Percentiles rank a stretch among this genome's conserved stretches.
Conservation (phyloP, 2,888 invertebrate genomes). For the Crepidodera aurea region DNA sequence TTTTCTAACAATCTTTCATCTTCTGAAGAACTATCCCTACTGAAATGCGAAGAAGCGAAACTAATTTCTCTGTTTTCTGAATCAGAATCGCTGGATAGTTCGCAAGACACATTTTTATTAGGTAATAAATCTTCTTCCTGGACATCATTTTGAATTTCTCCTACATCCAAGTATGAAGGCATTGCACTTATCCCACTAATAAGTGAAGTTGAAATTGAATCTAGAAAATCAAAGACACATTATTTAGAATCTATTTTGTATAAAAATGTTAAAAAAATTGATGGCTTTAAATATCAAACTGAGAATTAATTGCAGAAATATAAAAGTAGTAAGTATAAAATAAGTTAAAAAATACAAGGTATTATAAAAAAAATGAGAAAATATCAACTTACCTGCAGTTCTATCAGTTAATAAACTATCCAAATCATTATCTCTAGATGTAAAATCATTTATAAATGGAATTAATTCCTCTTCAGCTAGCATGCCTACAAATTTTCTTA, state of each 20-base stretch:
- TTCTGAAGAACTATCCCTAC: conserved; percentile 58
- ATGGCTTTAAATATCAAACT: too few relatives aligned
- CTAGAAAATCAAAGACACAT: conserved; percentile 47
- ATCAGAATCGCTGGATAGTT: conserved; percentile 57
- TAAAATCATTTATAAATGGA: conserved; percentile 55
- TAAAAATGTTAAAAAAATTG: too few relatives aligned
- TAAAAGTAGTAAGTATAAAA: too few relatives aligned
- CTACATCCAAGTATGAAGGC: conserved; percentile 59
- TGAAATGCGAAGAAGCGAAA: conserved; percentile 60
- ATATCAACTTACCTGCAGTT: conserved; percentile 54
- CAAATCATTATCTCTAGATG: conserved; percentile 51
- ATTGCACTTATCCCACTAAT: conserved; percentile 56
- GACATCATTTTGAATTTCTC: conserved; percentile 52
- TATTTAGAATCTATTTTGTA: too few relatives aligned
- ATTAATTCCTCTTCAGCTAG: conserved; percentile 60
- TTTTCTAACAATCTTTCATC: conserved; percentile 55
- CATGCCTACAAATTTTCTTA: conserved; percentile 46
- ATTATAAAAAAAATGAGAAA: too few relatives aligned
- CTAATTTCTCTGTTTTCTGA: conserved; percentile 56
- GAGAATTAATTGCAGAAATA: too few relatives aligned
- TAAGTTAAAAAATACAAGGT: too few relatives aligned
- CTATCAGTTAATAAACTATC: conserved; percentile 56
- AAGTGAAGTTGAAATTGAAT: conserved; percentile 56
- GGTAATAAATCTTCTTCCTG: conserved; percentile 59
- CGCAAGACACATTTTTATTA: conserved; percentile 39